Conservation (phyloP, 2,888 invertebrate genomes). For the Plutella xylostella region DNA sequence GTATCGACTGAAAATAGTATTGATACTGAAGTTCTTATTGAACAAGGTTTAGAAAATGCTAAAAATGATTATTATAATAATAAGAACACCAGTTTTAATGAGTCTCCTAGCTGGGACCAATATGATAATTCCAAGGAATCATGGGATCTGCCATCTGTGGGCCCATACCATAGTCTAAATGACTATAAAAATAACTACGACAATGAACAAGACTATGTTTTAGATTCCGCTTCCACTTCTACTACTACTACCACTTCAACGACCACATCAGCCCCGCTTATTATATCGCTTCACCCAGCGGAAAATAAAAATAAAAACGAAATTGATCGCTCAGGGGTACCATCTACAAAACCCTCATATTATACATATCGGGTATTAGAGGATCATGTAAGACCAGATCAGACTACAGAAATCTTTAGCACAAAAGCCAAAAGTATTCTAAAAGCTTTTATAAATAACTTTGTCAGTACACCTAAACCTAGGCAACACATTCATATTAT, state of each 20-base stretch:
- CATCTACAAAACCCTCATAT: slow-evolving; percentile 43
- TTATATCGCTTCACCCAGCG: too few relatives aligned
- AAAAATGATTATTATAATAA: slow-evolving; percentile 17
- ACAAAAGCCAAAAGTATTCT: slow-evolving; percentile 50
- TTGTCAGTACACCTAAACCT: slow-evolving; percentile 29
- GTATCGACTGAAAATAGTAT: slow-evolving; percentile 37
- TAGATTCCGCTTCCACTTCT: slow-evolving; percentile 31
- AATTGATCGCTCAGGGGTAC: too few relatives aligned
- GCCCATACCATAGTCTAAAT: slow-evolving; percentile 64
- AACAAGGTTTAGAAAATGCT: slow-evolving; percentile 29
- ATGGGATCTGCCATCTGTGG: slow-evolving; percentile 54
- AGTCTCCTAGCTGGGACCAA: slow-evolving; percentile 21
- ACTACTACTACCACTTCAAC: slow-evolving; percentile 30
- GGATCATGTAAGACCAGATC: slow-evolving; percentile 44
- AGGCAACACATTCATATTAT: slow-evolving; percentile 19
- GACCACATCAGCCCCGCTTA: too few relatives aligned
- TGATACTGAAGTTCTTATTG: slow-evolving; percentile 31
- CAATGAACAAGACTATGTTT: slow-evolving; percentile 22
- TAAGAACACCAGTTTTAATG: slow-evolving; percentile 17
- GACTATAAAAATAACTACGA: slow-evolving; percentile 38
- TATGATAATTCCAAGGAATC: slow-evolving; percentile 22
- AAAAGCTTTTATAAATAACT: slow-evolving; percentile 46
- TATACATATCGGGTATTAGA: slow-evolving; percentile 48
- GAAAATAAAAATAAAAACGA: too few relatives aligned
- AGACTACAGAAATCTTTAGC: slow-evolving; percentile 54